These are phyloP conservation scores for Eurystomus glaucurus DNA, from an alignment of 2,797 vertebrate genomes.

Conservation along the genomic window DNA sequence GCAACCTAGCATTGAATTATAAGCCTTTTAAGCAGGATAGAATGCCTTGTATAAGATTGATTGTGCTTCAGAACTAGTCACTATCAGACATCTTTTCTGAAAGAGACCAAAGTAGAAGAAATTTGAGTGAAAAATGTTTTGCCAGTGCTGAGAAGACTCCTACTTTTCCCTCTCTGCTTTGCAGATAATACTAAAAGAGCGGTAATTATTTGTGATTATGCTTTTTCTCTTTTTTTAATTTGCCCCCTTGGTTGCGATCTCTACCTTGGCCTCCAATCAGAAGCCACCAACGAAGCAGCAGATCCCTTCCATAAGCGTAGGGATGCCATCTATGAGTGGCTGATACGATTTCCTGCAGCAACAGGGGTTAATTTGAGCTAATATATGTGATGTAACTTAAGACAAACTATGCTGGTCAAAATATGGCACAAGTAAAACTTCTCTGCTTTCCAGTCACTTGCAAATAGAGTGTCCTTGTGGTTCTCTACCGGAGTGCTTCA, in stretches of 20 bases:
- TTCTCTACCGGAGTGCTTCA: constrained; percentile 30
- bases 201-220: background rate
- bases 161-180: background rate
- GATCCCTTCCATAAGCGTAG: fast-evolving
- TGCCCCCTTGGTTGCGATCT: background rate
- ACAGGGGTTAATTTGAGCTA: background rate
- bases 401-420: background rate
- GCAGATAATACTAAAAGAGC: background rate
- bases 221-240: background rate
- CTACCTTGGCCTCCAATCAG: background rate
- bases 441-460: constrained; percentile 10
- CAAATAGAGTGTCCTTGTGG: constrained; percentile 12
- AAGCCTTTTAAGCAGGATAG: background rate
- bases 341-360: background rate
- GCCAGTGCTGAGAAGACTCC: background rate
- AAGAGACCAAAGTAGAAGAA: background rate
- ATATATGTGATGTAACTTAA: background rate
- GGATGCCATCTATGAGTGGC: background rate
- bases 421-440: background rate
- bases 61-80: background rate
- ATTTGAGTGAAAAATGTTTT: background rate
- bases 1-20: background rate
- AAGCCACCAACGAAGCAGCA: background rate
- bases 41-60: background rate
- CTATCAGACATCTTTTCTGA: background rate